Evolutionary conservation across 2,113 vertebrate genomes (phyloP).

Genomic region (Podiceps cristatus): DNA sequence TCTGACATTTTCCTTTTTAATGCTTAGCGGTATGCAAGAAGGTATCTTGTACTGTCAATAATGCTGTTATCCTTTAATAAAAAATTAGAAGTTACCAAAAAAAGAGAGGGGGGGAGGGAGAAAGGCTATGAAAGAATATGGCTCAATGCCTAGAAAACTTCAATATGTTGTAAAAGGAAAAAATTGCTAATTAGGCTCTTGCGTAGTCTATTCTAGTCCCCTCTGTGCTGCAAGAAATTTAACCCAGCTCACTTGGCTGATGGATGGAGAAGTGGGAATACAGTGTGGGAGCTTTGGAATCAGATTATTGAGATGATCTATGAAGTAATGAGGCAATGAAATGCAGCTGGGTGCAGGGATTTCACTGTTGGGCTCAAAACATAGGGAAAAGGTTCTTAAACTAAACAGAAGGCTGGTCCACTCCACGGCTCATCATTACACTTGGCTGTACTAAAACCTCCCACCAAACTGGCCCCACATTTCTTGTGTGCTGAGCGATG

Average conservation of each 20-base stretch:
- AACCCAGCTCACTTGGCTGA: constrained; percentile 53
- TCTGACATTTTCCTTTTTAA: constrained; percentile 24
- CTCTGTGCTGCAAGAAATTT: constrained; percentile 46
- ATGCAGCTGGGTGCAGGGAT: constrained; percentile 41
- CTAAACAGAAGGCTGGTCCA: constrained; percentile 36
- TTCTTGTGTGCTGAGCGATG: not conserved
- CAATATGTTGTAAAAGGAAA: constrained; percentile 65
- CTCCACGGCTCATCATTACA: not conserved
- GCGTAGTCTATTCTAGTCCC: constrained; percentile 2
- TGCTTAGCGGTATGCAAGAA: not conserved
- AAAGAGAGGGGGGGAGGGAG: not conserved
- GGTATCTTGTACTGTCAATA: constrained; percentile 47
- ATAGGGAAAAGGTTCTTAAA: constrained; percentile 1
- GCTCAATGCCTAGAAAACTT: constrained; percentile 69
- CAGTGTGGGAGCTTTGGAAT: constrained; percentile 57
- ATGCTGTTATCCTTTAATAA: constrained; percentile 40
- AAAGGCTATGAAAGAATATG: constrained; percentile 48
- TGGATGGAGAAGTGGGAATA: constrained; percentile 58
- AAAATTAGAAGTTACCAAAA: constrained; percentile 48
- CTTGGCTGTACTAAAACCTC: constrained; percentile 6
- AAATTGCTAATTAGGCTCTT: constrained; percentile 67
- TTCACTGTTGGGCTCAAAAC: constrained; percentile 24
- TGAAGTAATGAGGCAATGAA: constrained; percentile 66
- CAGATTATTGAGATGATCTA: constrained; percentile 67
- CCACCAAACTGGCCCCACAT: not conserved